A percentile compares a stretch with the other conserved stretches of the same genome.
phyloP scores from a whole-genome alignment of 2,888 invertebrate species.

The Drosophila gaucha region DNA sequence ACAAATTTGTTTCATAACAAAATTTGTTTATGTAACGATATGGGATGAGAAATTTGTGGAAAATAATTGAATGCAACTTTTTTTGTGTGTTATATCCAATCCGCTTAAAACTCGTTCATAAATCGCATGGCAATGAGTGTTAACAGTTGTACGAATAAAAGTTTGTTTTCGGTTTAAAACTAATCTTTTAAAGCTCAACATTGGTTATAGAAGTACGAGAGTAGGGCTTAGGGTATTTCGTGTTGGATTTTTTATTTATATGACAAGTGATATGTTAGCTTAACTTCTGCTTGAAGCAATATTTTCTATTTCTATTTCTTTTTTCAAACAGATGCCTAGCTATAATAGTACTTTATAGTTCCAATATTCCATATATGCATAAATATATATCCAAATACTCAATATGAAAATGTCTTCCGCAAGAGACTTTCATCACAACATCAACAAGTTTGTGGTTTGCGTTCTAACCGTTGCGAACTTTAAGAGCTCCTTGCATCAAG shows the following conservation, averaged over 20 bases:
- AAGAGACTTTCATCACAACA: background rate
- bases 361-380: background rate
- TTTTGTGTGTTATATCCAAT: background rate
- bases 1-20: too few species aligned
- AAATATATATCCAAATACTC: too few species aligned
- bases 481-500: constrained; percentile 35
- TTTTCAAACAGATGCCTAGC: too few species aligned
- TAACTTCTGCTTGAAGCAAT: too few species aligned
- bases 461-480: constrained; percentile 18
- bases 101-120: background rate
- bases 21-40: too few species aligned
- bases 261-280: too few species aligned
- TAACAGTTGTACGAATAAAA: background rate
- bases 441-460: constrained; percentile 29
- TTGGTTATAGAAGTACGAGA: background rate
- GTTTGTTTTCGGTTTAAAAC: background rate
- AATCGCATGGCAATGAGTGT: background rate
- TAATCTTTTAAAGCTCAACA: background rate
- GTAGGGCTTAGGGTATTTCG: background rate
- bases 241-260: too few species aligned
- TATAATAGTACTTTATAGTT: too few species aligned
- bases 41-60: too few species aligned
- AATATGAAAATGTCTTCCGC: background rate
- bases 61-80: too few species aligned
- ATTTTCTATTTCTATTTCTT: too few species aligned